These are phyloP conservation scores for Diplodus sargus DNA, from an alignment of 2,797 vertebrate genomes.

Conservation along the genomic window DNA sequence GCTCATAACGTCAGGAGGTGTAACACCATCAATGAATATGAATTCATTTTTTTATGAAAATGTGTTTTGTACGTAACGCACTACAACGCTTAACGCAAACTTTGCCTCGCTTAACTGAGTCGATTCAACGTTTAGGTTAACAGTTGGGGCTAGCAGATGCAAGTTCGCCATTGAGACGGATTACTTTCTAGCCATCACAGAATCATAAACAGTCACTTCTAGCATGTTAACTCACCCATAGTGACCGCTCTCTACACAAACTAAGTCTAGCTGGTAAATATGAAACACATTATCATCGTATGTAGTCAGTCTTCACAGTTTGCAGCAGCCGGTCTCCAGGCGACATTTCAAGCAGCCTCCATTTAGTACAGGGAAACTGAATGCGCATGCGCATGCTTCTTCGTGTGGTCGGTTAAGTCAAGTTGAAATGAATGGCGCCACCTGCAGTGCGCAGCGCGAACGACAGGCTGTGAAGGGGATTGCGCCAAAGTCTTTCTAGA, in stretches of 20 bases:
- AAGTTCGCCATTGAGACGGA: not conserved
- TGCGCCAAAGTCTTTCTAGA: too few relatives aligned
- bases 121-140: too few relatives aligned
- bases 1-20: not conserved
- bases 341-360: conserved; percentile 57
- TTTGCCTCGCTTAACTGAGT: not conserved
- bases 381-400: conserved; percentile 48
- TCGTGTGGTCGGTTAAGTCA: not conserved
- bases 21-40: not conserved
- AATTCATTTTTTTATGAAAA: not conserved
- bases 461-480: not conserved
- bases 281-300: not conserved
- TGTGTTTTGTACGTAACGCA: not conserved
- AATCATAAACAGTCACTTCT: not conserved
- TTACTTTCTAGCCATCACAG: not conserved
- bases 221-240: conserved; percentile 70
- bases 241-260: not conserved
- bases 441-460: conserved; percentile 29
- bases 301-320: not conserved
- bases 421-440: not conserved
- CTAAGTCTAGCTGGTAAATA: not conserved
- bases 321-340: not conserved
- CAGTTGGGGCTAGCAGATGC: too few relatives aligned
- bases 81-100: not conserved
- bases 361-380: not conserved